phyloP scores from a whole-genome alignment of 2,888 invertebrate genomes.

The Cephus runcator region DNA sequence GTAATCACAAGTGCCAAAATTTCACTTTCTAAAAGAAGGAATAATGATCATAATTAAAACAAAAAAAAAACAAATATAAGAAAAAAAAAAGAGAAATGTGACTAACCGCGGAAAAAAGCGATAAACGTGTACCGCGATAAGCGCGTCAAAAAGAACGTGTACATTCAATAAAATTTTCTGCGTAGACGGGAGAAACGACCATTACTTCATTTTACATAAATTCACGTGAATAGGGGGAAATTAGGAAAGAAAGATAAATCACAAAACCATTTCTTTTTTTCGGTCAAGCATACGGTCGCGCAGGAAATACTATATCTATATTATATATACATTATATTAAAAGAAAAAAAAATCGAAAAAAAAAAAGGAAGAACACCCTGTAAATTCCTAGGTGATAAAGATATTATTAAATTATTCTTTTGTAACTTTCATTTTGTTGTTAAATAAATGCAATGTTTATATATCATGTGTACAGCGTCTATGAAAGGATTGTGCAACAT shows the following conservation, averaged over 20 bases:
- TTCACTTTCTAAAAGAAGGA: constrained; percentile 12
- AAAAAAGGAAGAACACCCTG: constrained; percentile 11
- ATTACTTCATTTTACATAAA: not conserved
- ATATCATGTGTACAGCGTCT: constrained; percentile 13
- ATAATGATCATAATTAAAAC: not conserved
- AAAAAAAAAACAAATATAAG: not conserved
- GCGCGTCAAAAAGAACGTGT: too few species aligned
- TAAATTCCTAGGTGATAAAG: constrained; percentile 24
- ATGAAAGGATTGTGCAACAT: not conserved
- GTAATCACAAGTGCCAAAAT: constrained; percentile 23
- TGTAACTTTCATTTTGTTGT: constrained; percentile 51
- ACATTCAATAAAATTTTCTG: too few species aligned
- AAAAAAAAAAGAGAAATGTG: too few species aligned
- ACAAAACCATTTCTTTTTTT: not conserved
- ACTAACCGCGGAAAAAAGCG: too few species aligned
- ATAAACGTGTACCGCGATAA: too few species aligned
- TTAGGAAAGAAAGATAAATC: too few species aligned
- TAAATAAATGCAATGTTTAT: constrained; percentile 52
- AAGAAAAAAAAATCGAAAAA: constrained; percentile 11
- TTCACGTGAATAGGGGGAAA: not conserved
- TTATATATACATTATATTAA: constrained; percentile 3
- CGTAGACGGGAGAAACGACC: too few species aligned
- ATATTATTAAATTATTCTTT: constrained; percentile 39
- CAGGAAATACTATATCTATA: not conserved
- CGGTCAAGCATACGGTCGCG: not conserved